phyloP scores from a whole-genome alignment of 2,797 vertebrate species.

The Merluccius polli region DNA sequence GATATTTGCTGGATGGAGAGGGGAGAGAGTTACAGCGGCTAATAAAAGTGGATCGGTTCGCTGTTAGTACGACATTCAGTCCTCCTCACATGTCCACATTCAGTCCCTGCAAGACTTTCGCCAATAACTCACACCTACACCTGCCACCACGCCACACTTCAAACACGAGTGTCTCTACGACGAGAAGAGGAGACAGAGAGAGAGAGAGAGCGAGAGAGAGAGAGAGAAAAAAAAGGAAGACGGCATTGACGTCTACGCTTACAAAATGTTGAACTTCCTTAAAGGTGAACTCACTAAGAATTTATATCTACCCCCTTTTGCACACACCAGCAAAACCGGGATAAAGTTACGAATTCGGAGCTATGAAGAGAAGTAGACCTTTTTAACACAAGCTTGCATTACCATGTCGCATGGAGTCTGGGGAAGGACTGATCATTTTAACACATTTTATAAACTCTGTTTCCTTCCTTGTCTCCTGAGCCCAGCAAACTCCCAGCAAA shows the following conservation, averaged over 20 bases:
- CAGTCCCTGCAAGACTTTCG: no score
- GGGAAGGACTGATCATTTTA: slow-evolving; percentile 54
- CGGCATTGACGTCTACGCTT: not conserved
- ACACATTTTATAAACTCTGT: no score
- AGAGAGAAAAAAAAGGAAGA: not conserved
- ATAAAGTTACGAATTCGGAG: slow-evolving; percentile 53
- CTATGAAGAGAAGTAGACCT: slow-evolving; percentile 48
- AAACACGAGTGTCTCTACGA: not conserved
- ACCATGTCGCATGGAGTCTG: slow-evolving; percentile 51
- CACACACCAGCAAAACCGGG: slow-evolving; percentile 51
- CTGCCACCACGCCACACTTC: slow-evolving; percentile 20
- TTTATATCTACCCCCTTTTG: slow-evolving; percentile 40
- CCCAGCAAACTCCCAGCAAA: slow-evolving; percentile 22
- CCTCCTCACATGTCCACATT: not conserved
- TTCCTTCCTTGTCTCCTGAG: slow-evolving; percentile 32
- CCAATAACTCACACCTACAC: no score
- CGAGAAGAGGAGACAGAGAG: not conserved
- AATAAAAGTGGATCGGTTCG: slow-evolving; percentile 22
- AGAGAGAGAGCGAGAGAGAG: not conserved
- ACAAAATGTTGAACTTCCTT: not conserved
- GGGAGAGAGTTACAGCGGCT: slow-evolving; percentile 25
- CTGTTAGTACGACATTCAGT: slow-evolving; percentile 11
- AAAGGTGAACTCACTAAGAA: slow-evolving; percentile 39
- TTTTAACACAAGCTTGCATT: slow-evolving; percentile 50
- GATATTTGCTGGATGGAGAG: slow-evolving; percentile 11